phyloP scores from a whole-genome alignment of 1,140 invertebrate genomes.

The Brachionus paranguensis region DNA sequence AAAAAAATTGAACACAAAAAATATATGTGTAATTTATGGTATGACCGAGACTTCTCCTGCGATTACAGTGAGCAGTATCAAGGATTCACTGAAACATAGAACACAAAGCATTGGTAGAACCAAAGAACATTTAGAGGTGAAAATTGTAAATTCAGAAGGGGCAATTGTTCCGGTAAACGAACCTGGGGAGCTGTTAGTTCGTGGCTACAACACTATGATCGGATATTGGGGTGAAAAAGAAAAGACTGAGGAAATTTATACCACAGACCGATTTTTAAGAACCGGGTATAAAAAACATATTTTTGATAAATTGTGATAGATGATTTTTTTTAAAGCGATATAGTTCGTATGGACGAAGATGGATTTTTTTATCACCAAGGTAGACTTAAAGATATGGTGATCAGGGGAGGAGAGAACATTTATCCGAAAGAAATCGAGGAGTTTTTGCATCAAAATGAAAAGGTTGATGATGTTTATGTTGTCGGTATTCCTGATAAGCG shows the following conservation, averaged over 20 bases:
- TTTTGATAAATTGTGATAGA: neutral
- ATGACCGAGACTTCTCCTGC: constrained; percentile 24
- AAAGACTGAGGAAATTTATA: constrained; percentile 53
- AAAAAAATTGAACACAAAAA: neutral
- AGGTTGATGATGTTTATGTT: constrained; percentile 55
- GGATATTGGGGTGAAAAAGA: constrained; percentile 76
- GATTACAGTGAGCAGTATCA: neutral
- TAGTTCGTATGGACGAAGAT: constrained; percentile 67
- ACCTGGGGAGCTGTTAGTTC: constrained; percentile 73
- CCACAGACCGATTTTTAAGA: constrained; percentile 6
- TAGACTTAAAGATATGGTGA: constrained; percentile 80
- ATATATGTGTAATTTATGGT: constrained; percentile 28
- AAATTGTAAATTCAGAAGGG: constrained; percentile 67
- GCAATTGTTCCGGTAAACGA: constrained; percentile 67
- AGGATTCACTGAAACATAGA: neutral
- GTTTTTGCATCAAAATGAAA: constrained; percentile 69
- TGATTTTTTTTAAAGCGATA: constrained; percentile 61
- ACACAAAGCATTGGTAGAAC: neutral
- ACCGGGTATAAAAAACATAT: neutral
- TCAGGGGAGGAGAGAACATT: constrained; percentile 85
- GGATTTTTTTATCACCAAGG: constrained; percentile 76
- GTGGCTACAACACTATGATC: constrained; percentile 75
- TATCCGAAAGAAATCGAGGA: constrained; percentile 75
- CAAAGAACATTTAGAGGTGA: constrained; percentile 52
- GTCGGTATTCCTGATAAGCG: constrained; percentile 64